Evolutionary conservation across 2,888 invertebrate genomes (phyloP), one percentile per base, ranked within the genome.

Genomic region (Melanotus villosus): DNA sequence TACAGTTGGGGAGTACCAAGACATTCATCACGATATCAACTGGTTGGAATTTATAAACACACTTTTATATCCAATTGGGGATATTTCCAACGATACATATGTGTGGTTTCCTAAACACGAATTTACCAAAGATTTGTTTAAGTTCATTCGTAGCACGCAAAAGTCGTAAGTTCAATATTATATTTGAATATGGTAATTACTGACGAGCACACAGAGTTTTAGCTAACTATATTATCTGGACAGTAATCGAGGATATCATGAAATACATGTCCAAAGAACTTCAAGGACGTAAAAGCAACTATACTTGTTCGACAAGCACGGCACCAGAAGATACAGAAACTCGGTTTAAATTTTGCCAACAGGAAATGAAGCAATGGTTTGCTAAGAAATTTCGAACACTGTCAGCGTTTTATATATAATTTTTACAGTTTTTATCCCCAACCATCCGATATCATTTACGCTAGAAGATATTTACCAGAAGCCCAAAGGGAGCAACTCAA

Each of bases 201-300:
- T 26, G 5, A 5, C 7, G 4, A 26, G 16, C 34, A 43, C 50
- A 7, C 19, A 69, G 73, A 50, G 45, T 52, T 5, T 41, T 54
- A 41, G 70, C 68, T 10, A 73, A 73, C 52, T 73, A 73, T 41
- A 71, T 73, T 5, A 58, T 73, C 12, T 71, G 73, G 70, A 68
- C 50, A 9, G 59, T 63, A 9, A 30, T 68, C 26, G 68, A 68
- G 14, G 34, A n/a, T 2, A 36, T 57, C 41, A 64, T 64, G 26
- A 58, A 23, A 0, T 63, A 36, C 12, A 47, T 62, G 57, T 26
- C 68, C 12, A 9, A 36, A 2, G 21, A 57, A 14, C 12, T 68
- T 12, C 12, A 47, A 23, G 30, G 47, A 57, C 43, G 56, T 3
- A n/a, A 36, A 16, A 5, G 4, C 10, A 45, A 45, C 19, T 68